phyloP scores from a whole-genome alignment of 2,797 vertebrate species.

The Danio kyathit region DNA sequence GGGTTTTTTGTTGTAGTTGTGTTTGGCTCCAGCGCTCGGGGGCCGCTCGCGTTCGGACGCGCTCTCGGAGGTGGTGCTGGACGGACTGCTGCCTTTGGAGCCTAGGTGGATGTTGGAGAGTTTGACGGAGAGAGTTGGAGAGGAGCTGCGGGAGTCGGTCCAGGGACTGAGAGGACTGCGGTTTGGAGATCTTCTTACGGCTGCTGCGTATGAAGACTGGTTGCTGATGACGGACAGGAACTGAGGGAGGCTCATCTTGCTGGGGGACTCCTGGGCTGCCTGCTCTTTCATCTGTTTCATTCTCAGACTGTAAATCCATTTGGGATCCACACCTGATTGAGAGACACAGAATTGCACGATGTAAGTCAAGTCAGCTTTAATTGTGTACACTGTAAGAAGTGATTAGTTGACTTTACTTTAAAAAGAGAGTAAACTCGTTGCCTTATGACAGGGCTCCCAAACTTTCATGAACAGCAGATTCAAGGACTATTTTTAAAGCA shows the following conservation, averaged over 20 bases:
- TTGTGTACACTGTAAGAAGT: too few species aligned
- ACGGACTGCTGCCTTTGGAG: constrained; percentile 93
- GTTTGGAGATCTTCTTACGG: constrained; percentile 81
- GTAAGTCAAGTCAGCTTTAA: too few species aligned
- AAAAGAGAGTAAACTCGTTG: too few species aligned
- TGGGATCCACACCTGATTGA: constrained; percentile 83
- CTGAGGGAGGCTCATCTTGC: constrained; percentile 79
- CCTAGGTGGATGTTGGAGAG: constrained; percentile 87
- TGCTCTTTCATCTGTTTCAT: constrained; percentile 82
- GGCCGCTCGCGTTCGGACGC: constrained; percentile 83
- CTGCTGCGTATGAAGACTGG: constrained; percentile 90
- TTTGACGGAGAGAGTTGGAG: constrained; percentile 86
- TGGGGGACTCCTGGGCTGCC: constrained; percentile 71
- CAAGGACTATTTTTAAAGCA: too few species aligned
- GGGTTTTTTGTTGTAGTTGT: constrained; percentile 68
- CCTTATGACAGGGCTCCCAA: too few species aligned
- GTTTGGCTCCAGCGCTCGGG: constrained; percentile 67
- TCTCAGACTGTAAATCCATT: constrained; percentile 87
- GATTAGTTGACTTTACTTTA: too few species aligned
- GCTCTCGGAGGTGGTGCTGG: constrained; percentile 89
- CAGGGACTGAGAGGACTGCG: constrained; percentile 73
- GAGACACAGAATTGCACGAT: background rate
- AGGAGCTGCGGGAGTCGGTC: constrained; percentile 86
- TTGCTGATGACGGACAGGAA: constrained; percentile 85
- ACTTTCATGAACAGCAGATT: too few species aligned